Conservation (phyloP, 2,888 invertebrate species). For the Drosophila merina region DNA sequence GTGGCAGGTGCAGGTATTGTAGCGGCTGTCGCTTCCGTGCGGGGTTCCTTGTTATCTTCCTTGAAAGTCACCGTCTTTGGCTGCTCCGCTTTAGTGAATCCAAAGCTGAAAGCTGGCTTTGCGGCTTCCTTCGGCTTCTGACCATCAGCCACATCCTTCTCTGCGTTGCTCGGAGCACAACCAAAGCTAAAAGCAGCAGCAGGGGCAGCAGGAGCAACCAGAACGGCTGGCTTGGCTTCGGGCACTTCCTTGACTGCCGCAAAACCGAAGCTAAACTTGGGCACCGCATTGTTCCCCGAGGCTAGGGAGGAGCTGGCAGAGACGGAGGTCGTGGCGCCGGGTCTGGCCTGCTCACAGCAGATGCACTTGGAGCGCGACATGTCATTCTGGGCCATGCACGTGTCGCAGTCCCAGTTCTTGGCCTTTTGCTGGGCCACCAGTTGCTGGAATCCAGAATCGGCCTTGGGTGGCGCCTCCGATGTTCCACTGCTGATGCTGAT, state of each 20-base stretch:
- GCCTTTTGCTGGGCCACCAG: conserved; percentile 79
- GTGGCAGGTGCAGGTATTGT: neutral
- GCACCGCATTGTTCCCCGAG: conserved; percentile 43
- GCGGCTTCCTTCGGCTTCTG: conserved; percentile 11
- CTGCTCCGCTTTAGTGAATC: conserved; percentile 12
- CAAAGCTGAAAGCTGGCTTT: conserved; percentile 30
- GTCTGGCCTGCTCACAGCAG: conserved; percentile 86
- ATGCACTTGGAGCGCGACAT: conserved; percentile 84
- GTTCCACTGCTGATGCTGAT: conserved; percentile 42
- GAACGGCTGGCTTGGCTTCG: neutral
- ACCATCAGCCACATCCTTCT: conserved; percentile 13
- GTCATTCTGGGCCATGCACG: conserved; percentile 87
- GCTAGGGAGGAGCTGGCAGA: neutral
- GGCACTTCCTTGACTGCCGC: conserved; percentile 26
- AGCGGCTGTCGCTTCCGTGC: neutral
- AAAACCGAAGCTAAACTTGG: conserved; percentile 82
- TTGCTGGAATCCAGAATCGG: conserved; percentile 82
- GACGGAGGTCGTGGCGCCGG: conserved; percentile 73
- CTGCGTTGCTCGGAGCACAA: conserved; percentile 20
- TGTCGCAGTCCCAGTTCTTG: conserved; percentile 86
- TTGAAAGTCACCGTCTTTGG: conserved; percentile 14
- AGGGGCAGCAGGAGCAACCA: neutral
- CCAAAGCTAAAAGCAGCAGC: conserved; percentile 16
- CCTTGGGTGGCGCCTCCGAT: conserved; percentile 9
- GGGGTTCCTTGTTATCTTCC: conserved; percentile 31